Evolutionary conservation across 2,113 vertebrate species (phyloP).

Genomic region (Siphamia tubifer): DNA sequence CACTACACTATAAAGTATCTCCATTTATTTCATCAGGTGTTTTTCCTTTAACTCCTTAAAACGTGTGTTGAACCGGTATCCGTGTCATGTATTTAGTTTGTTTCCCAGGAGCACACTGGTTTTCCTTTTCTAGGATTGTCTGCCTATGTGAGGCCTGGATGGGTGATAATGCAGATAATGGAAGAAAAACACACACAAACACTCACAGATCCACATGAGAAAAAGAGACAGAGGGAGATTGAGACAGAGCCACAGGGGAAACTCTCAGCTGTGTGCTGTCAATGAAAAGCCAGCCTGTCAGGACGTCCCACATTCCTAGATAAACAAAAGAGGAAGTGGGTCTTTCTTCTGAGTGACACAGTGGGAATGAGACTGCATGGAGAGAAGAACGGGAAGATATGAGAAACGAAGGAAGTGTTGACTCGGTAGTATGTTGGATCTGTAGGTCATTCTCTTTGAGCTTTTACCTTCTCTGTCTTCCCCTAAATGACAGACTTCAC

Average conservation of each 20-base stretch:
- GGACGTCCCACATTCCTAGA: constrained; percentile 73
- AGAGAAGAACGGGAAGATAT: constrained; percentile 11
- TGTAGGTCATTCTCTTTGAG: not conserved
- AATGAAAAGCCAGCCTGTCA: constrained; percentile 63
- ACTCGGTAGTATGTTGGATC: too few relatives aligned
- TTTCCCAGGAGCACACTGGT: too few relatives aligned
- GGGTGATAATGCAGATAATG: constrained; percentile 56
- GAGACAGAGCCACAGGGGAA: constrained; percentile 43
- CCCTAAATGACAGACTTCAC: constrained; percentile 4
- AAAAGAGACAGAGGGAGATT: not conserved
- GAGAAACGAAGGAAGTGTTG: not conserved
- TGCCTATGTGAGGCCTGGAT: constrained; percentile 15
- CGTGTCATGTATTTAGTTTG: not conserved
- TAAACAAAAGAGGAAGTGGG: constrained; percentile 70
- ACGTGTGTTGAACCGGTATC: too few relatives aligned
- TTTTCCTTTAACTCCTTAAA: too few relatives aligned
- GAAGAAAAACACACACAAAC: not conserved
- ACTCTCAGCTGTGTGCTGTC: constrained; percentile 65
- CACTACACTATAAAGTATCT: not conserved
- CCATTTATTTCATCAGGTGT: too few relatives aligned
- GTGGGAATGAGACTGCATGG: constrained; percentile 7
- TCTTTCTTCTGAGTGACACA: constrained; percentile 39
- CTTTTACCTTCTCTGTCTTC: constrained; percentile 9
- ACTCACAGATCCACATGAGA: not conserved
- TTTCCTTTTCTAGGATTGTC: constrained; percentile 18